phyloP scores from a whole-genome alignment of 2,888 invertebrate genomes.

The Apamea anceps region DNA sequence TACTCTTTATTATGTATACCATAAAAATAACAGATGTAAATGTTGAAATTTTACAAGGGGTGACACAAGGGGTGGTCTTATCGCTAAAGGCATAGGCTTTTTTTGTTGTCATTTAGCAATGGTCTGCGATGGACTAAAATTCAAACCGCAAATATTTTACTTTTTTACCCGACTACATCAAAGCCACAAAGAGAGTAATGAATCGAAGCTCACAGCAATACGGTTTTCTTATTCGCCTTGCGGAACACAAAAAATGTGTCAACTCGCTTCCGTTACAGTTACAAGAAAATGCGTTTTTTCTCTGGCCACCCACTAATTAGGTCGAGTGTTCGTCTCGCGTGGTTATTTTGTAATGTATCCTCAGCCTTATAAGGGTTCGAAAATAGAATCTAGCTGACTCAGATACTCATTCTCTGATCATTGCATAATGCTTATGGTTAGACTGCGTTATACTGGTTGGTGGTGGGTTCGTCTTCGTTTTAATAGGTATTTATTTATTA shows the following conservation, averaged over 20 bases:
- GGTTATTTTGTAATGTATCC: constrained; percentile 74
- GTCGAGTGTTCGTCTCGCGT: constrained; percentile 69
- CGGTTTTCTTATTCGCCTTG: constrained; percentile 34
- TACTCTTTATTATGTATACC: too few species aligned
- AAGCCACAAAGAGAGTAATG: not conserved
- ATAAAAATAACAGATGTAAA: too few species aligned
- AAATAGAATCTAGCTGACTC: constrained; percentile 58
- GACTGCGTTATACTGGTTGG: not conserved
- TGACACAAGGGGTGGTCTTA: not conserved
- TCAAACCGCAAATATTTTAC: not conserved
- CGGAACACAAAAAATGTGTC: constrained; percentile 71
- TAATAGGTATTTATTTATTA: not conserved
- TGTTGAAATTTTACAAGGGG: too few species aligned
- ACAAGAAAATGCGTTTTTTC: constrained; percentile 73
- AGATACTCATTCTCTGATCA: constrained; percentile 23
- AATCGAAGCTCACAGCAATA: not conserved
- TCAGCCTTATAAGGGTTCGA: constrained; percentile 64
- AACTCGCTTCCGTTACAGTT: constrained; percentile 77
- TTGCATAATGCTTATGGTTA: constrained; percentile 21
- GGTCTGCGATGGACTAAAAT: not conserved
- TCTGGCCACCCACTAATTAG: constrained; percentile 68
- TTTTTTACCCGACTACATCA: not conserved
- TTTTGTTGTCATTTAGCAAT: not conserved
- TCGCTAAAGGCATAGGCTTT: not conserved
- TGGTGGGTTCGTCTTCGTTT: not conserved